Conservation (phyloP, 2,113 vertebrate genomes). For the Syngnathus typhle region DNA sequence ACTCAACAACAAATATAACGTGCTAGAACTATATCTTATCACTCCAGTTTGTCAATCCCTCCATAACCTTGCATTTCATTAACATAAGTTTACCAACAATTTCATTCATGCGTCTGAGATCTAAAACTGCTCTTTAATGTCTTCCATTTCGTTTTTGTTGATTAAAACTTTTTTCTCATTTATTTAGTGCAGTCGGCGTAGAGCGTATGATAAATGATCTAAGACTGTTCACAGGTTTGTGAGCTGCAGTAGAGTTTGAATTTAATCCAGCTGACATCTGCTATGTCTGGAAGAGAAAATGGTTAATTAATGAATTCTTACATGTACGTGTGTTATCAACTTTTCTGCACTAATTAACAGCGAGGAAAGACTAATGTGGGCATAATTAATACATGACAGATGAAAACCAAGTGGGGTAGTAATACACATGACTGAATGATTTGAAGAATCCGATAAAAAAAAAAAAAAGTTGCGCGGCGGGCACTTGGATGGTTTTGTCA, state of each 20-base stretch:
- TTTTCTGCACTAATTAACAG: conserved; percentile 3
- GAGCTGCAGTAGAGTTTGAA: neutral
- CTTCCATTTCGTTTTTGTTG: too few relatives aligned
- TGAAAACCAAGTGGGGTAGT: neutral
- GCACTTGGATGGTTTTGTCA: neutral
- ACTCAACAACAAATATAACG: too few relatives aligned
- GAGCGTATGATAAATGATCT: neutral
- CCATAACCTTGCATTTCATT: neutral
- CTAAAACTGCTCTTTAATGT: neutral
- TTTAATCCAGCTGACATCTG: neutral
- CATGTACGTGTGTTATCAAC: neutral
- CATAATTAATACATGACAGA: neutral
- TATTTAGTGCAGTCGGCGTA: too few relatives aligned
- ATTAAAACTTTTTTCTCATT: neutral
- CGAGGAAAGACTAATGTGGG: neutral
- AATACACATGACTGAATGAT: neutral
- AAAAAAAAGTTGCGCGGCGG: neutral
- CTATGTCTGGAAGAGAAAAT: neutral
- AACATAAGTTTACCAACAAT: too few relatives aligned
- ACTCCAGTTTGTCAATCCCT: neutral
- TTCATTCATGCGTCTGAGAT: too few relatives aligned
- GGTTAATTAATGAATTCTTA: neutral
- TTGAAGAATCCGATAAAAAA: neutral
- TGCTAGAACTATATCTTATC: neutral
- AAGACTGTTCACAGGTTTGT: neutral